These are phyloP conservation scores for Emys orbicularis DNA, from an alignment of 2,797 vertebrate genomes.

Conservation along the genomic window DNA sequence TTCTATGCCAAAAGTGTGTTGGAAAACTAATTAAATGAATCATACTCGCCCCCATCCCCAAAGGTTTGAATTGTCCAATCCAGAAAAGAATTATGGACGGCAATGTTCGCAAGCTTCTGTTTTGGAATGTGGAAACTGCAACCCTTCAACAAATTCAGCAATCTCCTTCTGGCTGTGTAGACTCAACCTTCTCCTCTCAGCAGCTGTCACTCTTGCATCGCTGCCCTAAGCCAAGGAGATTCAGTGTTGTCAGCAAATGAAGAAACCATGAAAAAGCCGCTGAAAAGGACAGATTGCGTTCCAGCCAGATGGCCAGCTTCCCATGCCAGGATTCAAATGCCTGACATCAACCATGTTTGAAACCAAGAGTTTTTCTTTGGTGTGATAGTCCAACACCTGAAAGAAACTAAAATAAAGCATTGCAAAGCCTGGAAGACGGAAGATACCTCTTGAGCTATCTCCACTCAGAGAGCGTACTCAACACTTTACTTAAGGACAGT, in stretches of 20 bases:
- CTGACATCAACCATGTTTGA: background rate
- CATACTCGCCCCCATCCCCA: fast-evolving
- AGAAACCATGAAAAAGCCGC: background rate
- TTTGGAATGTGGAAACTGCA: background rate
- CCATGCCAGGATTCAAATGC: background rate
- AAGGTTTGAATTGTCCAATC: background rate
- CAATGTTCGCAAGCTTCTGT: background rate
- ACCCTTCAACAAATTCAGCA: background rate
- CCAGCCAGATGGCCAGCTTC: background rate
- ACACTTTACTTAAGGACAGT: background rate
- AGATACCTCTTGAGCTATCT: fast-evolving
- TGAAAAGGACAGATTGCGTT: background rate
- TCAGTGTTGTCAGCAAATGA: background rate
- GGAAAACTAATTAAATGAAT: background rate
- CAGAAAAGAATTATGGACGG: background rate
- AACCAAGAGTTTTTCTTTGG: background rate
- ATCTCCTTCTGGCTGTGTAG: background rate
- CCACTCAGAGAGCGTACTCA: background rate
- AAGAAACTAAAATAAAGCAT: background rate
- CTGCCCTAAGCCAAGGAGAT: background rate
- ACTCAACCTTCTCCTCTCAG: background rate
- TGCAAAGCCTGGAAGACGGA: background rate
- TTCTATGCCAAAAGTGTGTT: background rate
- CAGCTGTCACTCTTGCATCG: background rate
- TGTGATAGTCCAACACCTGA: background rate